Evolutionary conservation across 2,888 invertebrate genomes (phyloP).

Genomic region (Pocota personata): DNA sequence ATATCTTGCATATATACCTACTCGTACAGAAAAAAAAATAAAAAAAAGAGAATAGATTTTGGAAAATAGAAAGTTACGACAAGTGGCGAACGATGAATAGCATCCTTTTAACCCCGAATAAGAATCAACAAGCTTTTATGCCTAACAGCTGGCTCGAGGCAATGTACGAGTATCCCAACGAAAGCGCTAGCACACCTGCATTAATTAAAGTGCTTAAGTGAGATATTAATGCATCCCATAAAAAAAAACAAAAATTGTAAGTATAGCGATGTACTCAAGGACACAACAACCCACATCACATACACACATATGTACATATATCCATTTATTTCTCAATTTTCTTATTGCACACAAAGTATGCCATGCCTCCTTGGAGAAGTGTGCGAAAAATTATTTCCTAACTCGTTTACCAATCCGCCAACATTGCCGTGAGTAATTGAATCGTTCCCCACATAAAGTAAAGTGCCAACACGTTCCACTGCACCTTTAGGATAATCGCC

Average conservation of each 20-base stretch:
- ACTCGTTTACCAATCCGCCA: conserved; percentile 57
- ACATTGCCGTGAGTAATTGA: conserved; percentile 66
- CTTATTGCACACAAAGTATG: neutral
- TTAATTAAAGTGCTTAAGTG: conserved; percentile 70
- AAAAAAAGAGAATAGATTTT: neutral
- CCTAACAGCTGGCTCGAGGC: conserved; percentile 22
- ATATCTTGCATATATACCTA: neutral
- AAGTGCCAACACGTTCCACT: conserved; percentile 34
- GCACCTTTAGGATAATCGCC: conserved; percentile 25
- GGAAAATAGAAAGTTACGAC: conserved; percentile 10
- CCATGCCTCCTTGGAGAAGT: conserved; percentile 4
- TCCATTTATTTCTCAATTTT: conserved; percentile 15
- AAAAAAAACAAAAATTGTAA: conserved; percentile 9
- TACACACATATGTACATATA: neutral
- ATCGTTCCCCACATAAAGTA: conserved; percentile 60
- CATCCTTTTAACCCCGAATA: conserved; percentile 60
- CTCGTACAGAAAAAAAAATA: neutral
- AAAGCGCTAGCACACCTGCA: conserved; percentile 50
- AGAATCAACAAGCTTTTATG: conserved; percentile 65
- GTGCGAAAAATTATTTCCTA: conserved; percentile 36
- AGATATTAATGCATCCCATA: conserved; percentile 44
- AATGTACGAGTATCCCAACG: too few relatives aligned
- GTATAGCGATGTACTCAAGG: conserved; percentile 56
- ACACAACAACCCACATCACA: conserved; percentile 39
- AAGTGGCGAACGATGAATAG: conserved; percentile 13